These are phyloP conservation scores for Phania funesta DNA, from an alignment of 2,888 invertebrate species.

Conservation along the genomic window DNA sequence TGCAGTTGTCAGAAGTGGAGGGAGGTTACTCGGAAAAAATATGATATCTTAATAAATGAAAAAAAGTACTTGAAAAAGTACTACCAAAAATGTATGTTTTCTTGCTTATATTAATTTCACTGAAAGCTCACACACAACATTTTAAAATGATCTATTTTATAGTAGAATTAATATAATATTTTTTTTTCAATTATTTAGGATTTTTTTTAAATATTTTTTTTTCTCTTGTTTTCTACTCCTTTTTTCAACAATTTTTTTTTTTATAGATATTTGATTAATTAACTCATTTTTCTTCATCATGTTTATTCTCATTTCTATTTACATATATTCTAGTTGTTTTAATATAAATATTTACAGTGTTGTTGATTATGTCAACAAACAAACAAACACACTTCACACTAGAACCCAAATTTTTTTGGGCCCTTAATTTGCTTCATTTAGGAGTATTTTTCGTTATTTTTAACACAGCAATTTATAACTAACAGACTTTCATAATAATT, in stretches of 20 bases:
- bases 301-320: conserved; percentile 8
- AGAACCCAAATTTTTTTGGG: neutral
- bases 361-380: neutral
- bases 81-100: too few species aligned
- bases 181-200: too few species aligned
- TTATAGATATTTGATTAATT: neutral
- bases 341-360: conserved; percentile 12
- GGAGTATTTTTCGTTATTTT: conserved; percentile 1
- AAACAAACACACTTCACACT: neutral
- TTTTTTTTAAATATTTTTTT: neutral
- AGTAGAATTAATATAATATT: too few species aligned
- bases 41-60: too few species aligned
- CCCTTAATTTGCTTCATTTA: conserved; percentile 30
- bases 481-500: conserved; percentile 38
- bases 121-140: too few species aligned
- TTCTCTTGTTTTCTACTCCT: neutral
- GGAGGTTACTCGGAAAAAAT: too few species aligned
- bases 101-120: too few species aligned
- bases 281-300: neutral
- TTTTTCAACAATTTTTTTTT: neutral
- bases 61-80: too few species aligned
- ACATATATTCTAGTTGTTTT: neutral
- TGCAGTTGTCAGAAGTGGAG: too few species aligned
- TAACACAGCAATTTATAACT: conserved; percentile 12
- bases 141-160: too few species aligned